Conservation (phyloP, 2,888 invertebrate genomes). For the Pristionchus maxplancki region DNA sequence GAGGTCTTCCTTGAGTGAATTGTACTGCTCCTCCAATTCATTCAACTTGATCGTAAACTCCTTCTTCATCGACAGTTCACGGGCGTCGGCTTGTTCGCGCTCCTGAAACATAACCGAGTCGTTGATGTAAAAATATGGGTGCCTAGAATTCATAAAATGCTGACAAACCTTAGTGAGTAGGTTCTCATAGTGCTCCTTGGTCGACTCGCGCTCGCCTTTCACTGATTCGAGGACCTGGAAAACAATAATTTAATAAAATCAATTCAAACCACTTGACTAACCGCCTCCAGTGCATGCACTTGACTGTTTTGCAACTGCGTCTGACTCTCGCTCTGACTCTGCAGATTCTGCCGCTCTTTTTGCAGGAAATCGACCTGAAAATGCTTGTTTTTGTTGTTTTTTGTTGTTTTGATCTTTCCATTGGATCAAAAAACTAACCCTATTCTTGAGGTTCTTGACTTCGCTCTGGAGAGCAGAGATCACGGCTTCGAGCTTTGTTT, state of each 20-base stretch:
- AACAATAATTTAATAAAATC: not conserved
- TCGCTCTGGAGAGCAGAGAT: slow-evolving; percentile 75
- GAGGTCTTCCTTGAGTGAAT: slow-evolving; percentile 71
- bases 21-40: slow-evolving; percentile 77
- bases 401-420: not conserved
- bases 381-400: not conserved
- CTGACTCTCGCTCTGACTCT: slow-evolving; percentile 77
- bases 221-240: slow-evolving; percentile 74
- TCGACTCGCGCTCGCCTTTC: slow-evolving; percentile 76
- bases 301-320: slow-evolving; percentile 76
- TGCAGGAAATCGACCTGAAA: slow-evolving; percentile 73
- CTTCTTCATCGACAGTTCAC: slow-evolving; percentile 74
- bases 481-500: slow-evolving; percentile 68
- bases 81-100: slow-evolving; percentile 68
- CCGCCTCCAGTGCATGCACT: slow-evolving; percentile 77
- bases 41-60: slow-evolving; percentile 75
- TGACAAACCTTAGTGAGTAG: slow-evolving; percentile 58
- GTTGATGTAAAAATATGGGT: too few relatives aligned
- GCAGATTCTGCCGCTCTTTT: slow-evolving; percentile 76
- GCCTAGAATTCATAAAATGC: too few relatives aligned
- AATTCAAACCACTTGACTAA: too few relatives aligned
- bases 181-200: slow-evolving; percentile 75
- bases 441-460: slow-evolving; percentile 75
- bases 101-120: not conserved
- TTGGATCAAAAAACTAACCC: slow-evolving; percentile 59